Conservation (phyloP, 1,140 invertebrate genomes). For the Dreissena rostriformis region DNA sequence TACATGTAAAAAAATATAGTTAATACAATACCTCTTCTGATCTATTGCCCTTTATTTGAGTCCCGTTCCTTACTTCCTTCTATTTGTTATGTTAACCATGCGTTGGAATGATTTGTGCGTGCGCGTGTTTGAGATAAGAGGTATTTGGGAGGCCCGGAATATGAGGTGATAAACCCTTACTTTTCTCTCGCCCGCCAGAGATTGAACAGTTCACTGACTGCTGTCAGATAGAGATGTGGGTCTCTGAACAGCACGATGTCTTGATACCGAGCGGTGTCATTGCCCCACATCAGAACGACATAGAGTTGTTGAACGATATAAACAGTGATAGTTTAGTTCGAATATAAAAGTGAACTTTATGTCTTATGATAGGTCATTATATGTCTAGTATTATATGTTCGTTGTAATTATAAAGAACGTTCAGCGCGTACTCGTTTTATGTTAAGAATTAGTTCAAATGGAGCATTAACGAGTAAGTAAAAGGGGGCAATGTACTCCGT, state of each 20-base stretch:
- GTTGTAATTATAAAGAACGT: too few species aligned
- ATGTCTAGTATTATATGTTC: too few species aligned
- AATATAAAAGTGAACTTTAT: too few species aligned
- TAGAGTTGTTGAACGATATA: too few species aligned
- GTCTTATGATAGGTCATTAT: too few species aligned
- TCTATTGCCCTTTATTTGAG: not conserved
- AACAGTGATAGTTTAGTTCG: too few species aligned
- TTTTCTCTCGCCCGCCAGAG: conserved; percentile 47
- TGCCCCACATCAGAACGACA: too few species aligned
- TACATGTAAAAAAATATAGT: not conserved
- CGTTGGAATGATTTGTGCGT: not conserved
- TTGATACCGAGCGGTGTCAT: too few species aligned
- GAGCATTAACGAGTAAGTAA: not conserved
- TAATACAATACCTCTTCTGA: not conserved
- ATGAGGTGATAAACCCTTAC: conserved; percentile 19
- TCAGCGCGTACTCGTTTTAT: too few species aligned
- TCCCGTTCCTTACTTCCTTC: not conserved
- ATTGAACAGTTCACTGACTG: conserved; percentile 47
- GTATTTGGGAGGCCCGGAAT: not conserved
- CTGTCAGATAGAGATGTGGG: conserved; percentile 40
- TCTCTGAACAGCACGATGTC: not conserved
- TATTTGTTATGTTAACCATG: not conserved
- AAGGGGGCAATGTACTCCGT: too few species aligned
- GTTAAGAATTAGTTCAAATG: too few species aligned
- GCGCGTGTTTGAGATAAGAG: not conserved